Evolutionary conservation across 2,797 vertebrate species (phyloP).

Genomic region (Cyclura pinguis): DNA sequence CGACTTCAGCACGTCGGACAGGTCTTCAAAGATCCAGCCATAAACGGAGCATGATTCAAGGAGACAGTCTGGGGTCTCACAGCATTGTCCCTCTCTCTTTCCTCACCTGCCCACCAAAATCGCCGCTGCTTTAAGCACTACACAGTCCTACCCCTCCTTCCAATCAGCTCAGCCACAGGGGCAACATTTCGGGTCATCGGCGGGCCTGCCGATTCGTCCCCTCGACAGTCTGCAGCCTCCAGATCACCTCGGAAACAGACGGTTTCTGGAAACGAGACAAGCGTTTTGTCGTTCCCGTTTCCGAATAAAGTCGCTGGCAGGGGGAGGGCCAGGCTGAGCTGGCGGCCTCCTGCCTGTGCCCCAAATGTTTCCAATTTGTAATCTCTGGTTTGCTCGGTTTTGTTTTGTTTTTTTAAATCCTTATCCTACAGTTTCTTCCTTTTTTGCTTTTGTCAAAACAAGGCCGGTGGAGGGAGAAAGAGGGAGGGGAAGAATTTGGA

Average conservation of each 20-base stretch:
- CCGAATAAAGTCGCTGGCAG: background rate
- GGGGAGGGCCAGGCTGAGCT: too few species aligned
- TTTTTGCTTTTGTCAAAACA: background rate
- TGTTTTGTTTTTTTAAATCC: background rate
- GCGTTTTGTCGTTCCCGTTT: background rate
- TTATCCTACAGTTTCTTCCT: background rate
- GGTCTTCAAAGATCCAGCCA: too few species aligned
- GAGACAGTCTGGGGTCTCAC: background rate
- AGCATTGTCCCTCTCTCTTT: rapidly evolving
- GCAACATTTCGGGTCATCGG: background rate
- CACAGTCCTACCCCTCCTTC: background rate
- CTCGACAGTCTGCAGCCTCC: background rate
- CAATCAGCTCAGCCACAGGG: background rate
- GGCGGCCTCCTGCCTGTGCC: background rate
- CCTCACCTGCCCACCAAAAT: background rate
- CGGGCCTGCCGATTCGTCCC: background rate
- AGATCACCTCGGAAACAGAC: background rate
- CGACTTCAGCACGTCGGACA: background rate
- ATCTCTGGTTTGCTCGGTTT: background rate
- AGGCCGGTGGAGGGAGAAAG: background rate
- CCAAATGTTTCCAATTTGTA: background rate
- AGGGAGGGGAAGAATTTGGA: background rate
- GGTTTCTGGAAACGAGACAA: background rate
- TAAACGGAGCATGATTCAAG: background rate
- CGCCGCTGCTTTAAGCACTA: background rate